A percentile compares a stretch with the other conserved stretches of the same genome.
These are phyloP conservation scores for Aurelia sp. DNA, from an alignment of 30 jellyfish, hydroid and myxozoan genomes.

Conservation along the genomic window DNA sequence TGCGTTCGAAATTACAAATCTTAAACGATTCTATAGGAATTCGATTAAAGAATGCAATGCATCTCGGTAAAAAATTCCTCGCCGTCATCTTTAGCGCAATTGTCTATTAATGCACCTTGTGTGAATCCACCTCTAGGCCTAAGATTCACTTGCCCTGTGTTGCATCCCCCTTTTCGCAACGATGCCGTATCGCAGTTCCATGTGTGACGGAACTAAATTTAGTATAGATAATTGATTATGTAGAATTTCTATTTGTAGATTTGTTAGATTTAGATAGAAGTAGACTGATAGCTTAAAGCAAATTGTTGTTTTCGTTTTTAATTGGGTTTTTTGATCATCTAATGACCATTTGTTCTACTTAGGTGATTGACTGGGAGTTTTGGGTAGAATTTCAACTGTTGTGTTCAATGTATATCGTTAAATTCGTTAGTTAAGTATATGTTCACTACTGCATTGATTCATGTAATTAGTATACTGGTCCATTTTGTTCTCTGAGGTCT, in stretches of 20 bases:
- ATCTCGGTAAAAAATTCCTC: too few relatives aligned
- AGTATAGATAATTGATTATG: conserved; percentile 37
- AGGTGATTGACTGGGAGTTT: conserved; percentile 30
- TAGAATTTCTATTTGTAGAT: conserved; percentile 34
- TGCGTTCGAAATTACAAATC: too few relatives aligned
- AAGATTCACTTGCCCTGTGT: too few relatives aligned
- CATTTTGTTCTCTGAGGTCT: too few relatives aligned
- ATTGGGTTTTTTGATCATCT: conserved; percentile 6
- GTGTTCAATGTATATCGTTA: not conserved
- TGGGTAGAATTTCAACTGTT: conserved; percentile 9
- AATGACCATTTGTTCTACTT: conserved; percentile 10
- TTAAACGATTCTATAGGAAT: too few relatives aligned
- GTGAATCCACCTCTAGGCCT: too few relatives aligned
- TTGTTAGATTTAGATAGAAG: conserved; percentile 47
- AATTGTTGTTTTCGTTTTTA: conserved; percentile 6
- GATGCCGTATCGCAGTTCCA: not conserved
- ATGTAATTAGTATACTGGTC: too few relatives aligned
- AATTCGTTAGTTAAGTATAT: too few relatives aligned
- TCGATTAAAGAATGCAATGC: too few relatives aligned
- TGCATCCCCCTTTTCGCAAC: not conserved
- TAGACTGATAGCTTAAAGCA: conserved; percentile 47
- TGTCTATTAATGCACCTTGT: too few relatives aligned
- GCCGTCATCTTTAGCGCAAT: too few relatives aligned
- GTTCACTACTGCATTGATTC: too few relatives aligned
- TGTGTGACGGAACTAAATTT: not conserved